A percentile compares a stretch with the other conserved stretches of the same genome.
Evolutionary conservation across 2,113 vertebrate genomes (phyloP).

Genomic region (Malurus alboscapulatus): DNA sequence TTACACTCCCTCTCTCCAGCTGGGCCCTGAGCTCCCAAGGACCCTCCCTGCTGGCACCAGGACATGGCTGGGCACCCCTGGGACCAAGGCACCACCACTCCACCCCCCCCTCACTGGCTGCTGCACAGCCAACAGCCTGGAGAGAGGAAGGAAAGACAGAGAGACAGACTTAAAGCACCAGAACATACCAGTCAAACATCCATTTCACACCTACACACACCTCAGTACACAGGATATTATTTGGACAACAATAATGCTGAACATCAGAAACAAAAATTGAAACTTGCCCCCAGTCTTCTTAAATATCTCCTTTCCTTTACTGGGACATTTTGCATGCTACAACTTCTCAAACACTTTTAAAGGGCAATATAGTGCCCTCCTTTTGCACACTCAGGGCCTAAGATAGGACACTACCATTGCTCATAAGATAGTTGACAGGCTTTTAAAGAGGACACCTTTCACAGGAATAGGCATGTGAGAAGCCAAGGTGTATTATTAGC

Average conservation of each 20-base stretch:
- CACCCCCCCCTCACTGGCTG: too few relatives aligned
- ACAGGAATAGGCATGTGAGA: neutral
- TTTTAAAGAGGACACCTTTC: neutral
- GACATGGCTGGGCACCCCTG: neutral
- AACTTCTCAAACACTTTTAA: neutral
- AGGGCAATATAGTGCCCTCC: neutral
- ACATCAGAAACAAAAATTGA: neutral
- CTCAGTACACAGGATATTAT: neutral
- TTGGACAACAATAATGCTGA: neutral
- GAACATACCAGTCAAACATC: neutral
- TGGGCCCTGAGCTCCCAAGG: neutral
- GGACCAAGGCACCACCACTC: neutral
- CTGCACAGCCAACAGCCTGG: neutral
- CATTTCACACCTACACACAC: neutral
- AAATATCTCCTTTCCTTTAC: neutral
- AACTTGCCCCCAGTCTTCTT: neutral
- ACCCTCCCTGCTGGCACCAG: neutral
- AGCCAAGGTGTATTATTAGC: neutral
- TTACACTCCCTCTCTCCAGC: neutral
- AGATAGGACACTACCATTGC: neutral
- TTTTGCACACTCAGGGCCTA: neutral
- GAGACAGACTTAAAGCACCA: neutral
- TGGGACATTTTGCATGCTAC: neutral
- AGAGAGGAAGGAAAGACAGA: neutral
- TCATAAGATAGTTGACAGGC: neutral